Evolutionary conservation across 2,797 vertebrate genomes (phyloP).

Genomic region (Anabacerthia variegaticeps): DNA sequence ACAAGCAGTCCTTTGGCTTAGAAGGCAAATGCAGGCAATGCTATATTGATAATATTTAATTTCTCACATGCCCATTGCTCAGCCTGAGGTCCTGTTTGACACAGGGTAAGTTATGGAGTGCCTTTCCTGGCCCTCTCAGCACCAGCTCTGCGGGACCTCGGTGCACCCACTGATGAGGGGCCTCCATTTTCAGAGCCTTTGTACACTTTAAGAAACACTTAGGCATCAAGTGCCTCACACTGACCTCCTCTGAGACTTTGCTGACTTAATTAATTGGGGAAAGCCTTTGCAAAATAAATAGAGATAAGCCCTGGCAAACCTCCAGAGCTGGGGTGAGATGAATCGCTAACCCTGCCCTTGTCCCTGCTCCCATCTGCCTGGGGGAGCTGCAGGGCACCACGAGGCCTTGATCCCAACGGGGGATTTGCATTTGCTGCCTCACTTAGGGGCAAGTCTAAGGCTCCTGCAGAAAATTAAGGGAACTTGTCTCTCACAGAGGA

Average conservation of each 20-base stretch:
- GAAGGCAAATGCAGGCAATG: background rate
- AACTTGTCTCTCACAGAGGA: background rate
- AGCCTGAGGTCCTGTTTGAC: background rate
- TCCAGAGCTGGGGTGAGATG: conserved; percentile 12
- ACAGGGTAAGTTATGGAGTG: background rate
- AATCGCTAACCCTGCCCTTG: background rate
- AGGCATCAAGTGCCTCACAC: conserved; percentile 31
- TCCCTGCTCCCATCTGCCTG: background rate
- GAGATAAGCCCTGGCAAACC: conserved; percentile 44
- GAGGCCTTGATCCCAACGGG: background rate
- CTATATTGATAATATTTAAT: background rate
- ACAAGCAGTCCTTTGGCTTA: background rate
- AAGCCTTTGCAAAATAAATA: conserved; percentile 63
- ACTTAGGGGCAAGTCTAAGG: background rate
- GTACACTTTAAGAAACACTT: background rate
- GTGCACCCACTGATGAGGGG: background rate
- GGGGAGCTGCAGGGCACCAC: background rate
- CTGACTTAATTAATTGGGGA: conserved; percentile 53
- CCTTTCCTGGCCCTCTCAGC: background rate
- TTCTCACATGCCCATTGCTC: background rate
- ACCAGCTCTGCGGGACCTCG: rapidly evolving
- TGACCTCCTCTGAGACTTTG: conserved; percentile 50
- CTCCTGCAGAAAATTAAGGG: background rate
- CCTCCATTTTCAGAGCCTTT: background rate
- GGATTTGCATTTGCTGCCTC: background rate